Evolutionary conservation across 2,113 vertebrate genomes (phyloP), one percentile per base, ranked within the genome.

Genomic region (Myrmecophaga tridactyla): DNA sequence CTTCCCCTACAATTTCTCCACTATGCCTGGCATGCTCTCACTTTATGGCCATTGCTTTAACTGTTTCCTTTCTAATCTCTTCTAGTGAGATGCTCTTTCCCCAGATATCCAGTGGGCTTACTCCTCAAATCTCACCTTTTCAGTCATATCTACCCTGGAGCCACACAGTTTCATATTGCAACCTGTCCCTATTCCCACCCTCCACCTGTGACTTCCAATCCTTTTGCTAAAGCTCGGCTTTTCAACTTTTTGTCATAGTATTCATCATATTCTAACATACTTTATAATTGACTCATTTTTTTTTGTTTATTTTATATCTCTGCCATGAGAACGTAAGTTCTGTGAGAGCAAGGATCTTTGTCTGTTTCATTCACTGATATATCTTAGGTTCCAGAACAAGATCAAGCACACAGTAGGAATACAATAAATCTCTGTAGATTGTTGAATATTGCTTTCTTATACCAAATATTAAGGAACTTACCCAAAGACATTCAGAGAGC

Each of bases 151-250:
- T 23, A 29, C 29, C 1, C 0, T 60, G 25, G 39, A 56, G 34
- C 34, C 15, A 29, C 65, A 43, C 23, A 17, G 3, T n/a, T 43
- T 39, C 80, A 14, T 17, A 4, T 29, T 17, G 21, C 23, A 29
- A 23, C 56, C 27, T 29, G 13, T 25, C 31, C 27, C 14, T 27
- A 4, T 31, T 27, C 58, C 1, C 2, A 4, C 34, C 10, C 20
- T 41, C 46, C 2, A 1, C 23, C 67, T 7, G 7, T 9, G 56
- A 7, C 60, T 56, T 48, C 72, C 43, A 6, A 3, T 12, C 11
- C 36, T 46, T n/a, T 46, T 13, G 2, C 69, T 3, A 56, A 2
- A 1, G 12, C 8, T 9, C 1, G 1, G 1, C 36, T 1, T 56
- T 41, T 65, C 21, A 29, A 63, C 51, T 31, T 53, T 60, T n/a